phyloP scores from a whole-genome alignment of 1,140 invertebrate species.

The Hormaphis cornu region DNA sequence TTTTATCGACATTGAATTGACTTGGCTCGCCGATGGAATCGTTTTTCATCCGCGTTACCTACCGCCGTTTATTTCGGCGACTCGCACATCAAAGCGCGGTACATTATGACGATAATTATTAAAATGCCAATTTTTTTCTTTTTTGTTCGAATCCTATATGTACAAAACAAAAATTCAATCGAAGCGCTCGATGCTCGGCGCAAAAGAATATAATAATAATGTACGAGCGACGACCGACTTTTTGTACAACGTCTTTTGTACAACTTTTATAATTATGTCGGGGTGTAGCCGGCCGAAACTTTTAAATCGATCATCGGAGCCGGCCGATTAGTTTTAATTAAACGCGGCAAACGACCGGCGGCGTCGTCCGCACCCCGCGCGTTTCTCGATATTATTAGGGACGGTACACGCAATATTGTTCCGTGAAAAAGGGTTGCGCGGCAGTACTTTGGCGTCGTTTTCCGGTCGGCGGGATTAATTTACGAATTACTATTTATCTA shows the following conservation, averaged over 20 bases:
- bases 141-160: no score
- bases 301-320: constrained; percentile 31
- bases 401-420: background rate
- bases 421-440: constrained; percentile 19
- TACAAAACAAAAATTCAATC: no score
- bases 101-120: no score
- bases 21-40: no score
- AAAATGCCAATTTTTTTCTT: no score
- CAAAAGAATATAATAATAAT: background rate
- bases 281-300: constrained; percentile 12
- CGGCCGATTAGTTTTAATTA: constrained; percentile 32
- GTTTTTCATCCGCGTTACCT: no score
- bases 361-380: background rate
- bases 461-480: constrained; percentile 26
- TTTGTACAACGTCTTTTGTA: constrained; percentile 29
- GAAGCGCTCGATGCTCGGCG: no score
- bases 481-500: constrained; percentile 24
- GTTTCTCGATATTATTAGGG: background rate
- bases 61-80: no score
- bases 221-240: constrained; percentile 5
- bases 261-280: constrained; percentile 33
- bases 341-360: constrained; percentile 28
- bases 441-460: constrained; percentile 28
- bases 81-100: no score
- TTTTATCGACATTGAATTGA: no score